Conservation (phyloP, 2,113 vertebrate species). For the Cardinalis cardinalis region DNA sequence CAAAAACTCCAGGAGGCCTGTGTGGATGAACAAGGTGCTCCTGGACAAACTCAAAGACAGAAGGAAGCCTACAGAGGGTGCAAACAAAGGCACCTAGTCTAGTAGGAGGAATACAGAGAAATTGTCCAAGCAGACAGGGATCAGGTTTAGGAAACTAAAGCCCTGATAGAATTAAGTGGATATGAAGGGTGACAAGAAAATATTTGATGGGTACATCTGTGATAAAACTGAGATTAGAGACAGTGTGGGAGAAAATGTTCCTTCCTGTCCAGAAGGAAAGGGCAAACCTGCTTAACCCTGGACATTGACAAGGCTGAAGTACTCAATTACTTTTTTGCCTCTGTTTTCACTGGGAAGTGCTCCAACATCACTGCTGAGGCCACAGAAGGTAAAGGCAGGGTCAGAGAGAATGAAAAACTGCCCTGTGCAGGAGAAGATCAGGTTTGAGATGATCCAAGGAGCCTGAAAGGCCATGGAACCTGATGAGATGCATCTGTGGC, state of each 20-base stretch:
- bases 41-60: not conserved
- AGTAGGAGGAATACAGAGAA: not conserved
- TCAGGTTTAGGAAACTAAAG: not conserved
- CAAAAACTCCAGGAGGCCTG: not conserved
- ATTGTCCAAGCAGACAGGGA: not conserved
- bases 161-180: not conserved
- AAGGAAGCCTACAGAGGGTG: not conserved
- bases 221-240: not conserved
- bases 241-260: not conserved
- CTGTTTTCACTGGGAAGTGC: not conserved
- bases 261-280: not conserved
- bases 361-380: not conserved
- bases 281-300: rapidly evolving
- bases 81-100: not conserved
- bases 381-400: not conserved
- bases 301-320: not conserved
- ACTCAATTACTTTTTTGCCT: rapidly evolving
- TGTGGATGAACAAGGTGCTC: not conserved
- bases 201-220: not conserved
- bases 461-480: not conserved
- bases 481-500: not conserved
- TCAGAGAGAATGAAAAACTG: not conserved
- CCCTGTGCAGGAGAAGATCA: not conserved
- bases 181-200: not conserved
- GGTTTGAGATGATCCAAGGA: not conserved